phyloP scores from a whole-genome alignment of 2,797 vertebrate species.

The Xenops minutus region DNA sequence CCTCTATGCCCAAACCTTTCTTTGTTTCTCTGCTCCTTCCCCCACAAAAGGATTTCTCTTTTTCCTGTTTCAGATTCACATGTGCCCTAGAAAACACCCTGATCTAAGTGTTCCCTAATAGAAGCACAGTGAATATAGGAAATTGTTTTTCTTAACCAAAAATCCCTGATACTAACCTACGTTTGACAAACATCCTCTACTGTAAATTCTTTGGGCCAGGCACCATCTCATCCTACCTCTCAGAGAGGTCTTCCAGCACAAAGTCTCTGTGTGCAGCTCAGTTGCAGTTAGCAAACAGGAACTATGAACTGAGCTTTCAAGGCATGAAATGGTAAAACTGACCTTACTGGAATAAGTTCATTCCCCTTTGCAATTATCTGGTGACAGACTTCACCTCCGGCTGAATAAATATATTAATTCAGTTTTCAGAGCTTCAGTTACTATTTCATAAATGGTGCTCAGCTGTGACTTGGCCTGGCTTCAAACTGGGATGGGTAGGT shows the following conservation, averaged over 20 bases:
- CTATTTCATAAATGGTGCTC: constrained; percentile 36
- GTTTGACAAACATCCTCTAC: neutral
- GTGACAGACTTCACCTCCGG: constrained; percentile 52
- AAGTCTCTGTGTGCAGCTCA: neutral
- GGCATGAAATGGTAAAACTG: constrained; percentile 5
- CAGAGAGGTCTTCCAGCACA: neutral
- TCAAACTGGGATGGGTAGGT: constrained; percentile 27
- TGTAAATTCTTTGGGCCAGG: neutral
- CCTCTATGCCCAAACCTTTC: neutral
- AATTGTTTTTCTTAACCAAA: neutral
- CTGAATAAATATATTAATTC: constrained; percentile 58
- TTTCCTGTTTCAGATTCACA: neutral
- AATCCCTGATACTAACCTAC: neutral
- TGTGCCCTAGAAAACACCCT: neutral
- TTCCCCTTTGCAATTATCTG: constrained; percentile 59
- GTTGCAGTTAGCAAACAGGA: constrained; percentile 37
- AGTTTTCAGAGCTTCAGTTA: constrained; percentile 34
- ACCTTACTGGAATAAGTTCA: constrained; percentile 52
- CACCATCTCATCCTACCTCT: neutral
- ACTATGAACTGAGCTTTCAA: constrained; percentile 28
- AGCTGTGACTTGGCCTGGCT: constrained; percentile 25
- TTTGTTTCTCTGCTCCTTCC: neutral
- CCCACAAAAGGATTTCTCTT: neutral
- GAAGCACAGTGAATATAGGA: neutral
- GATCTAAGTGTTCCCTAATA: neutral